Conservation (phyloP, 2,888 invertebrate species). For the Mycogona germanica region DNA sequence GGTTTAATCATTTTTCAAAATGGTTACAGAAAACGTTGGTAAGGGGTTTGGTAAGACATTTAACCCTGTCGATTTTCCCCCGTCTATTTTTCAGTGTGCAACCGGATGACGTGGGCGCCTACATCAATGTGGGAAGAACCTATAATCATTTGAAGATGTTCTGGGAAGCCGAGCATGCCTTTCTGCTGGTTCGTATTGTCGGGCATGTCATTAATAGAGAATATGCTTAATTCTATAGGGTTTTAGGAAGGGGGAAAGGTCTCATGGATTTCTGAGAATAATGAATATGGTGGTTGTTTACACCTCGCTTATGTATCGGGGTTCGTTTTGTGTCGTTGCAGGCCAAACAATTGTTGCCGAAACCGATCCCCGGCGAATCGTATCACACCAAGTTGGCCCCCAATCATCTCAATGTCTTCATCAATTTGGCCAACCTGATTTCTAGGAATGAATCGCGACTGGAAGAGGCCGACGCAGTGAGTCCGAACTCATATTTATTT, state of each 20-base stretch:
- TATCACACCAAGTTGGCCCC: slow-evolving; percentile 94
- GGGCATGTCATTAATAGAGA: too few species aligned
- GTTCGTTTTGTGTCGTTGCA: slow-evolving; percentile 23
- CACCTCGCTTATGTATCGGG: background rate
- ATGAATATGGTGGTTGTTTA: too few species aligned
- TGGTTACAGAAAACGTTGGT: too few species aligned
- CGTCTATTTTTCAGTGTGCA: slow-evolving; percentile 50
- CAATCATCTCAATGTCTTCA: slow-evolving; percentile 88
- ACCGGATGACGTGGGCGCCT: slow-evolving; percentile 90
- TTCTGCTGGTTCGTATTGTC: slow-evolving; percentile 51
- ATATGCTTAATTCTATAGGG: too few species aligned
- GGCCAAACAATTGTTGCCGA: slow-evolving; percentile 78
- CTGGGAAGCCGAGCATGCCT: slow-evolving; percentile 84
- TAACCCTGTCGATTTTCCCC: background rate
- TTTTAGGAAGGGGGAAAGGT: too few species aligned
- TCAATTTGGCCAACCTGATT: slow-evolving; percentile 88
- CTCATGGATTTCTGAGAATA: too few species aligned
- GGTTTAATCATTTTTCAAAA: too few species aligned
- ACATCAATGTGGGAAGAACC: slow-evolving; percentile 92
- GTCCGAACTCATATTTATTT: background rate
- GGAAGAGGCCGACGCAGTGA: slow-evolving; percentile 21
- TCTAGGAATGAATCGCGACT: slow-evolving; percentile 60
- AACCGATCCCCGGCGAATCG: slow-evolving; percentile 83
- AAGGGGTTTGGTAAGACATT: too few species aligned
- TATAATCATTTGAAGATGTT: slow-evolving; percentile 81